phyloP scores from a whole-genome alignment of 2,113 vertebrate species.

The Australoheros scitulus region DNA sequence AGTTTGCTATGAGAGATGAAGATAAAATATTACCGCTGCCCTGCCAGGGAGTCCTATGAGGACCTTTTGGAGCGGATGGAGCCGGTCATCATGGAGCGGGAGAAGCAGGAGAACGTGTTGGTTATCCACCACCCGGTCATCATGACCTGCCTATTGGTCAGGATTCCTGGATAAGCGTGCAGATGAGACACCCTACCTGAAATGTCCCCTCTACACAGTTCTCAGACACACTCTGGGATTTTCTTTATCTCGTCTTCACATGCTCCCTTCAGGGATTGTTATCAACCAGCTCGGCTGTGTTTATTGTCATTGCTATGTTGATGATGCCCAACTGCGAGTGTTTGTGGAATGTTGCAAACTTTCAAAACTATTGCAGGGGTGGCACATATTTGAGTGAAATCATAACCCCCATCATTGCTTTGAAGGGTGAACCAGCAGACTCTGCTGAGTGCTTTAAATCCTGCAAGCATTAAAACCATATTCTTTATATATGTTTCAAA shows the following conservation, averaged over 20 bases:
- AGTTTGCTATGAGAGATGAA: slow-evolving; percentile 3
- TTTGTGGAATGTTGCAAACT: neutral
- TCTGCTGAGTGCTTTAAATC: neutral
- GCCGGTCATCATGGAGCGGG: neutral
- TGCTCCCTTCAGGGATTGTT: neutral
- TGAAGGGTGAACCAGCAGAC: neutral
- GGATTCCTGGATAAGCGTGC: neutral
- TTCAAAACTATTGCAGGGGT: neutral
- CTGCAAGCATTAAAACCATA: neutral
- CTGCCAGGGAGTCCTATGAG: neutral
- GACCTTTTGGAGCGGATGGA: neutral
- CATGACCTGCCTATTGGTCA: too few relatives aligned
- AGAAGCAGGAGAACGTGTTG: neutral
- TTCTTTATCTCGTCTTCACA: neutral
- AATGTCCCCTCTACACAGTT: neutral
- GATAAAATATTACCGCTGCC: slow-evolving; percentile 2
- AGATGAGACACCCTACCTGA: neutral
- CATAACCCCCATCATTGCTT: neutral
- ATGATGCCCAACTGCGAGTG: neutral
- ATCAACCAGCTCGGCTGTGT: neutral
- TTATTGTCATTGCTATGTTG: neutral
- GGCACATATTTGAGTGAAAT: neutral
- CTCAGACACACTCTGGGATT: neutral
- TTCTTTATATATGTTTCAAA: neutral
- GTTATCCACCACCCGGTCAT: too few relatives aligned